Evolutionary conservation across 2,888 invertebrate genomes (phyloP).

Genomic region (Muscina levida): DNA sequence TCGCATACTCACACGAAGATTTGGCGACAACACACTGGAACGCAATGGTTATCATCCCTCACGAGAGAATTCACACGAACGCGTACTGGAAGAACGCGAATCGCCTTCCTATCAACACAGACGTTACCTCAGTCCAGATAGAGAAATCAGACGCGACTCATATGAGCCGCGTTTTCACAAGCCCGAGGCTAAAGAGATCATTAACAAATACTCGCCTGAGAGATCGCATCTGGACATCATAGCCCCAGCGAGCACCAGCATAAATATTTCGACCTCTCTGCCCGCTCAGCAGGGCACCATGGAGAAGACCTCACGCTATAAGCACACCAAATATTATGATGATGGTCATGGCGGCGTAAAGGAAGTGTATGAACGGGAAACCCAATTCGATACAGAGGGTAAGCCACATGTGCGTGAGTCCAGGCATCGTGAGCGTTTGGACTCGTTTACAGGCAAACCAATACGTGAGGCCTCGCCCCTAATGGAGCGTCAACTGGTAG

Average conservation of each 20-base stretch:
- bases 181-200: constrained; percentile 72
- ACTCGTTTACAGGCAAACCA: constrained; percentile 66
- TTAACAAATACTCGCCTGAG: constrained; percentile 75
- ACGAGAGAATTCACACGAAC: constrained; percentile 78
- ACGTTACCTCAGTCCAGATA: constrained; percentile 71
- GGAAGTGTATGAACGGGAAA: constrained; percentile 80
- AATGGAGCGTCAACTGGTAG: constrained; percentile 67
- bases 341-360: constrained; percentile 81
- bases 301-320: constrained; percentile 76
- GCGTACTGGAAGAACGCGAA: constrained; percentile 80
- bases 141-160: constrained; percentile 65
- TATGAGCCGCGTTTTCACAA: constrained; percentile 74
- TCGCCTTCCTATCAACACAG: constrained; percentile 54
- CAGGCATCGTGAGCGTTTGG: constrained; percentile 79
- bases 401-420: constrained; percentile 79
- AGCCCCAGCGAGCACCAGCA: constrained; percentile 67
- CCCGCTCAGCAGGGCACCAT: constrained; percentile 51
- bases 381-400: constrained; percentile 78
- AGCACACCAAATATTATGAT: constrained; percentile 78
- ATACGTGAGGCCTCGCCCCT: constrained; percentile 66
- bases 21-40: constrained; percentile 78
- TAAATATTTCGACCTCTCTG: constrained; percentile 58
- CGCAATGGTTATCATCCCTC: constrained; percentile 80
- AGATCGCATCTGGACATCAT: constrained; percentile 75
- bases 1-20: constrained; percentile 84